Conservation (phyloP, 2,113 vertebrate genomes). For the Hydrochoerus hydrochaeris region DNA sequence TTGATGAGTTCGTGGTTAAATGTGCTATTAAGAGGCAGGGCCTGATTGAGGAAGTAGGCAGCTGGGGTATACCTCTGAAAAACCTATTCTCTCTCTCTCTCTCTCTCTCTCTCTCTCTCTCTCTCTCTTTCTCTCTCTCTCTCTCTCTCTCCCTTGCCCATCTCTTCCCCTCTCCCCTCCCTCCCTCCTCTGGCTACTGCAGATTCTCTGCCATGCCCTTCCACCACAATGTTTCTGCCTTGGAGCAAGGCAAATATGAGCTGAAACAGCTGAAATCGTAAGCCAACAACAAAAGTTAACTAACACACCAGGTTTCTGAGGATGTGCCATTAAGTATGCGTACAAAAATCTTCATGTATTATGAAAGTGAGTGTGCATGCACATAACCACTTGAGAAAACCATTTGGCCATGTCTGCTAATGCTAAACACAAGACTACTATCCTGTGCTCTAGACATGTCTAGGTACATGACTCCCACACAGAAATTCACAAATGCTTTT, state of each 20-base stretch:
- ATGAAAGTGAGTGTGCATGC: background rate
- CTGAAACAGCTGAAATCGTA: background rate
- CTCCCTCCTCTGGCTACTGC: background rate
- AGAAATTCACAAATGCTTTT: background rate
- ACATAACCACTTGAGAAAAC: background rate
- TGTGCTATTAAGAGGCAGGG: background rate
- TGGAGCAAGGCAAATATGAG: too few relatives aligned
- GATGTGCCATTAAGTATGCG: background rate
- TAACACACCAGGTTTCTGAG: background rate
- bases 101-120: background rate
- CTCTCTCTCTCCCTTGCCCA: background rate
- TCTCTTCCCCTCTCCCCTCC: rapidly evolving
- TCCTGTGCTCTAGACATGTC: background rate
- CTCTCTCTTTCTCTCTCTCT: background rate
- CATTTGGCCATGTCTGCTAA: background rate
- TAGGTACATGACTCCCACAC: background rate
- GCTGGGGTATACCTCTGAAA: background rate
- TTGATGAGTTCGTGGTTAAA: background rate
- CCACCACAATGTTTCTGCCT: background rate
- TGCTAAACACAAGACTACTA: background rate
- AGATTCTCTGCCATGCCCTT: background rate
- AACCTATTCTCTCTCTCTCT: background rate
- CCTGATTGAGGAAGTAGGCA: background rate
- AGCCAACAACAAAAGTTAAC: background rate
- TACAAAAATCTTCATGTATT: background rate